phyloP scores from a whole-genome alignment of 1,140 invertebrate species.

The Metaphire vulgaris region DNA sequence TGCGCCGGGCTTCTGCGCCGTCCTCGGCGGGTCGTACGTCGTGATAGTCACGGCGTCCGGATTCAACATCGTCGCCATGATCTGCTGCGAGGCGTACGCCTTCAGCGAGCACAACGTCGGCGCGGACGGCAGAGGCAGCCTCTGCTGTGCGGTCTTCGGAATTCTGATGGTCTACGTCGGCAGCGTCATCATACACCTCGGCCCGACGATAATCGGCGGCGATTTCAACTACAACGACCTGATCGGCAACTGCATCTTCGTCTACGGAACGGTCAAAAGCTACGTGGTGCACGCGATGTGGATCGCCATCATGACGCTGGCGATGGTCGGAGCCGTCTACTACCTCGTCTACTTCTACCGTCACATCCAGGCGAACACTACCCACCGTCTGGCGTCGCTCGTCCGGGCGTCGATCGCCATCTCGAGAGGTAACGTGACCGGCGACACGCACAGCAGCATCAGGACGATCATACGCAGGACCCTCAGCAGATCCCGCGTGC shows the following conservation, averaged over 20 bases:
- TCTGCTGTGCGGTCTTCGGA: conserved; percentile 49
- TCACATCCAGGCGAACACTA: conserved; percentile 46
- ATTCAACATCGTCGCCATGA: conserved; percentile 51
- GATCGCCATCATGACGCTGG: conserved; percentile 46
- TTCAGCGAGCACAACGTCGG: conserved; percentile 49
- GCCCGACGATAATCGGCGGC: conserved; percentile 51
- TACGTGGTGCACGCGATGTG: conserved; percentile 51
- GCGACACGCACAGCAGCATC: conserved; percentile 13
- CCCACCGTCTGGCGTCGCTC: conserved; percentile 45
- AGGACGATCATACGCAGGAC: conserved; percentile 37
- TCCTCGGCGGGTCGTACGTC: conserved; percentile 46
- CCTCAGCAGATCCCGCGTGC: conserved; percentile 44
- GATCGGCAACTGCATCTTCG: conserved; percentile 49
- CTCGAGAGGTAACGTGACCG: conserved; percentile 20
- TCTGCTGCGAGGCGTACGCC: conserved; percentile 50
- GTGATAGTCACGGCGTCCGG: conserved; percentile 47
- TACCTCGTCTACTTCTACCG: conserved; percentile 47
- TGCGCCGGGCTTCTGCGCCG: conserved; percentile 41
- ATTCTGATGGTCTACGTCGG: conserved; percentile 48
- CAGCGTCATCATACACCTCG: conserved; percentile 50
- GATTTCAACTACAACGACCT: conserved; percentile 48
- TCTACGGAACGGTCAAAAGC: conserved; percentile 44
- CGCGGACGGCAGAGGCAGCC: conserved; percentile 40
- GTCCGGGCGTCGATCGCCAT: conserved; percentile 47
- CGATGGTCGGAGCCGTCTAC: conserved; percentile 40